These are phyloP conservation scores for Aphodius granarius DNA, from an alignment of 2,888 invertebrate genomes.

Conservation along the genomic window DNA sequence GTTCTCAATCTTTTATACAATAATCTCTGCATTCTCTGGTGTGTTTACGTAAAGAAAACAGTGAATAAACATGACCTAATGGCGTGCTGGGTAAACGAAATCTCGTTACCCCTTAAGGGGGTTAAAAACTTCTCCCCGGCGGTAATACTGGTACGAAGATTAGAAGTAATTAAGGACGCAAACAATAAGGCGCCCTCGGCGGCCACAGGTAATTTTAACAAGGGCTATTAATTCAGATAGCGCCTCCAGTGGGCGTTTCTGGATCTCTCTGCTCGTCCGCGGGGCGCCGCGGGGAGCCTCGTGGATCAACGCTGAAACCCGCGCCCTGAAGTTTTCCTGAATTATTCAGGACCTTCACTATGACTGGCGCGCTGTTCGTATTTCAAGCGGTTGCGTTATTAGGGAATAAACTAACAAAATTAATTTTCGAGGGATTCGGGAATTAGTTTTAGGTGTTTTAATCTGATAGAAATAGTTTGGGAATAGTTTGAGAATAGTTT, in stretches of 20 bases:
- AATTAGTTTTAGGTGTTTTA: not conserved
- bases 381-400: not conserved
- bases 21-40: not conserved
- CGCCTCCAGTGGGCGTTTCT: not conserved
- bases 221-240: not conserved
- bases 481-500: too few species aligned
- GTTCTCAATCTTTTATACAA: not conserved
- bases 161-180: not conserved
- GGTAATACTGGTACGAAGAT: not conserved
- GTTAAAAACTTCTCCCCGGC: not conserved
- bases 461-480: not conserved
- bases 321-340: not conserved
- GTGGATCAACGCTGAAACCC: not conserved
- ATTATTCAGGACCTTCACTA: not conserved
- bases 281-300: not conserved
- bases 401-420: not conserved
- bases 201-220: not conserved
- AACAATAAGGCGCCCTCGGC: not conserved
- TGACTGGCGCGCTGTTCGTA: not conserved
- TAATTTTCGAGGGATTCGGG: not conserved
- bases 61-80: not conserved
- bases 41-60: not conserved
- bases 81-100: not conserved
- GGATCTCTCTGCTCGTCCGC: not conserved
- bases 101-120: not conserved